Conservation (phyloP, 2,888 invertebrate genomes). For the Neoascia interrupta region DNA sequence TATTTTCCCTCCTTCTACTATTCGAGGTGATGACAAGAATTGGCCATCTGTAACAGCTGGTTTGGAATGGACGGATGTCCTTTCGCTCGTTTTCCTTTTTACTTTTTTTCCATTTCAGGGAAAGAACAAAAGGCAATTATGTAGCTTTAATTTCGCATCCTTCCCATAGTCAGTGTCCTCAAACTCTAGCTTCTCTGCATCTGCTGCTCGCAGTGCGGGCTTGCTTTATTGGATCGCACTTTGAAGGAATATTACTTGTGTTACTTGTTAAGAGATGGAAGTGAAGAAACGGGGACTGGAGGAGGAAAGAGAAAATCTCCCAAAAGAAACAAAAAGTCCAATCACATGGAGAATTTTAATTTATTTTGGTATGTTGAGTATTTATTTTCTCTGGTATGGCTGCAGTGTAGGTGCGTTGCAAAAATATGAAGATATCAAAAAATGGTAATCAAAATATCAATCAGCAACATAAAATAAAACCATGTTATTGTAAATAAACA, state of each 20-base stretch:
- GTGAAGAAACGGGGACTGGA: constrained; percentile 10
- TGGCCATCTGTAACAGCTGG: constrained; percentile 62
- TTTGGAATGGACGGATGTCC: constrained; percentile 61
- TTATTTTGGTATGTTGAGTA: constrained; percentile 31
- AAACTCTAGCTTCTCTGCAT: constrained; percentile 17
- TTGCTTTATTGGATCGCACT: constrained; percentile 6
- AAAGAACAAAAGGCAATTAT: constrained; percentile 67
- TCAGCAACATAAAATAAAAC: no score
- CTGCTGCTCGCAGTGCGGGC: constrained; percentile 23
- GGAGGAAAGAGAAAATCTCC: constrained; percentile 14
- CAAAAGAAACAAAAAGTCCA: constrained; percentile 38
- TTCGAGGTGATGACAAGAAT: constrained; percentile 25
- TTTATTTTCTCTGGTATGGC: no score
- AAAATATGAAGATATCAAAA: no score
- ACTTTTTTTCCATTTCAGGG: constrained; percentile 3
- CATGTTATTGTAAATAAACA: no score
- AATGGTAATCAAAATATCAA: no score
- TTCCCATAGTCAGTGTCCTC: constrained; percentile 25
- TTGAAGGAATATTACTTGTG: constrained; percentile 11
- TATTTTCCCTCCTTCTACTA: constrained; percentile 2
- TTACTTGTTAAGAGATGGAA: not conserved
- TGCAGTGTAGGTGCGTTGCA: no score
- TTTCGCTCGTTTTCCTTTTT: not conserved
- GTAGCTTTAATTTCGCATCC: constrained; percentile 65
- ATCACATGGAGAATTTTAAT: constrained; percentile 63